These are phyloP conservation scores for Leptobrachium ailaonicum DNA, from an alignment of 2,113 vertebrate genomes.

Conservation along the genomic window DNA sequence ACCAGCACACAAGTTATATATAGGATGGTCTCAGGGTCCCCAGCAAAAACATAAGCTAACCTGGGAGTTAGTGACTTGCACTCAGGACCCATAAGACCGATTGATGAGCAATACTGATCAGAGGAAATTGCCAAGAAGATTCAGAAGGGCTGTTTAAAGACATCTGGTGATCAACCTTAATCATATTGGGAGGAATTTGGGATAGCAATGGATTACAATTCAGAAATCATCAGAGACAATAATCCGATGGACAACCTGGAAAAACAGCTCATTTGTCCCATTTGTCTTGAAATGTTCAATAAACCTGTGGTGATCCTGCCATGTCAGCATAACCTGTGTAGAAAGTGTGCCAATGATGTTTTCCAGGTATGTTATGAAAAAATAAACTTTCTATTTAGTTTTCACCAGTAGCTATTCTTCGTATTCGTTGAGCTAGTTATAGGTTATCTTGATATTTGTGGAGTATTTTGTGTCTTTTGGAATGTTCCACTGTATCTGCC, in stretches of 20 bases:
- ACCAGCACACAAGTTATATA: slow-evolving; percentile 64
- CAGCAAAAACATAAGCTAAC: slow-evolving; percentile 45
- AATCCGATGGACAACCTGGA: slow-evolving; percentile 89
- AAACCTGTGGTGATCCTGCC: slow-evolving; percentile 97
- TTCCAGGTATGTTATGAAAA: slow-evolving; percentile 73
- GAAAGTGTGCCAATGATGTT: slow-evolving; percentile 89
- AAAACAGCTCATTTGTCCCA: slow-evolving; percentile 96
- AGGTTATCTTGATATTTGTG: background rate
- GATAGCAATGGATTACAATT: slow-evolving; percentile 70
- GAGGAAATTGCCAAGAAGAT: background rate
- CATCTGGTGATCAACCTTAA: too few species aligned
- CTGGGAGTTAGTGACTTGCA: slow-evolving; percentile 19
- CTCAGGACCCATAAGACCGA: background rate
- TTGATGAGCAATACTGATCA: background rate
- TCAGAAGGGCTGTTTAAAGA: background rate
- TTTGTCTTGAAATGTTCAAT: slow-evolving; percentile 96
- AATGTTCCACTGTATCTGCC: too few species aligned
- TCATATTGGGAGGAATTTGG: background rate
- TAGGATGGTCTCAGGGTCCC: slow-evolving; percentile 52
- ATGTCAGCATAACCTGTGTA: slow-evolving; percentile 95
- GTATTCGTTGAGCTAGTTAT: background rate
- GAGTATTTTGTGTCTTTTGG: background rate
- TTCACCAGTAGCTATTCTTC: background rate
- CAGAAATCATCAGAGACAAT: slow-evolving; percentile 68
- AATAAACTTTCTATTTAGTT: background rate